Percentiles rank a stretch among this genome's conserved stretches.
Conservation (phyloP, 2,888 invertebrate species). For the Tiliacea aurago region DNA sequence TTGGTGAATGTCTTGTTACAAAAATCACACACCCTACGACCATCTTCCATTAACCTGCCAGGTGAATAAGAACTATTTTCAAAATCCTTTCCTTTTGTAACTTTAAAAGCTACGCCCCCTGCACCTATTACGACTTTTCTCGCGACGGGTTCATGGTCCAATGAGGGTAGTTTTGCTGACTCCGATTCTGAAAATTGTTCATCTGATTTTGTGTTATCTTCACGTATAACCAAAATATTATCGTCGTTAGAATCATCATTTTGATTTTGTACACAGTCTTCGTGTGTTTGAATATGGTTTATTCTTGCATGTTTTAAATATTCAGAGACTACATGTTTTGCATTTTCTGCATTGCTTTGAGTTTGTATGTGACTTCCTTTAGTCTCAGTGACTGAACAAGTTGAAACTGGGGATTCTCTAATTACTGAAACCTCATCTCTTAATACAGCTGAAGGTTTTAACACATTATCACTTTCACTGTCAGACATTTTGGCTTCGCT, state of each 20-base stretch:
- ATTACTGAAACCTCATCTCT: slow-evolving; percentile 71
- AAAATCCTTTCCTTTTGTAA: slow-evolving; percentile 89
- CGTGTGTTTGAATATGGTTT: slow-evolving; percentile 83
- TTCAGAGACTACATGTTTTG: slow-evolving; percentile 92
- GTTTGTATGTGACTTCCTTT: slow-evolving; percentile 75
- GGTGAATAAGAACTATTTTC: slow-evolving; percentile 86
- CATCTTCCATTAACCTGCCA: slow-evolving; percentile 92
- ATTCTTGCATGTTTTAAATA: slow-evolving; percentile 91
- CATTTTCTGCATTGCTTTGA: slow-evolving; percentile 86
- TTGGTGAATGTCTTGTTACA: slow-evolving; percentile 98
- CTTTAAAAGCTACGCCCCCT: slow-evolving; percentile 91
- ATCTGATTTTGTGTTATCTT: slow-evolving; percentile 81
- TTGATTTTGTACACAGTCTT: slow-evolving; percentile 78
- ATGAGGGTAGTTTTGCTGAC: slow-evolving; percentile 76
- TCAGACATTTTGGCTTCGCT: slow-evolving; percentile 68
- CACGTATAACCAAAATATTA: slow-evolving; percentile 73
- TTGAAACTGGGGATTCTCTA: slow-evolving; percentile 66
- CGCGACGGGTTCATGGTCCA: slow-evolving; percentile 88
- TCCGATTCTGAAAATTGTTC: slow-evolving; percentile 78
- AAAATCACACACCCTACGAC: slow-evolving; percentile 94
- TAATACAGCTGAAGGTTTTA: slow-evolving; percentile 60
- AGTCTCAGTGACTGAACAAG: slow-evolving; percentile 67
- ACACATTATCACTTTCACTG: slow-evolving; percentile 66
- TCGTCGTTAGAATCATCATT: slow-evolving; percentile 79
- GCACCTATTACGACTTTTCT: slow-evolving; percentile 92